Conservation (phyloP, 64 coral and sea anemone genomes). For the Montipora efflorescens region DNA sequence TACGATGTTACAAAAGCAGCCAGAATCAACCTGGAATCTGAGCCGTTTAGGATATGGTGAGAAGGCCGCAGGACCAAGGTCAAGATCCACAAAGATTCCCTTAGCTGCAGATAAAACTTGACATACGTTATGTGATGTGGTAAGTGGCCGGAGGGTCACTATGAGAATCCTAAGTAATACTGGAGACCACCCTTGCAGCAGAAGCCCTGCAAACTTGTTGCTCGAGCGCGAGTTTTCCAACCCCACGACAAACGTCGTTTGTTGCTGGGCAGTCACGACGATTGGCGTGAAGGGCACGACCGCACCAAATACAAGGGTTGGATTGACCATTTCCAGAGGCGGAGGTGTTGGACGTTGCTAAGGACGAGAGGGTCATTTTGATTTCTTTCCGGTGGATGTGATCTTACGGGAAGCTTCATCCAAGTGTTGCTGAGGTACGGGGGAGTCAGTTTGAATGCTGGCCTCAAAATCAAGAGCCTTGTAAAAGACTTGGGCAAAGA, state of each 20-base stretch:
- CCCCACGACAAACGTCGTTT: conserved; percentile 43
- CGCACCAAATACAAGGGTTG: conserved; percentile 51
- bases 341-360: not conserved
- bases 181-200: not conserved
- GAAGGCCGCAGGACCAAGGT: not conserved
- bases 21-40: conserved; percentile 18
- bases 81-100: not conserved
- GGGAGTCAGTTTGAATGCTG: conserved; percentile 52
- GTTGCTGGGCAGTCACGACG: conserved; percentile 40
- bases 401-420: conserved; percentile 59
- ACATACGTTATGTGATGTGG: not conserved
- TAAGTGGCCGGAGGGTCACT: not conserved
- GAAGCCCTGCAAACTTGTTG: conserved; percentile 7
- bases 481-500: conserved; percentile 67
- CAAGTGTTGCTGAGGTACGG: conserved; percentile 45
- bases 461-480: conserved; percentile 65
- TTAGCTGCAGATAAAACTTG: not conserved
- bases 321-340: conserved; percentile 19
- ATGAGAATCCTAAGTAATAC: not conserved
- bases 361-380: conserved; percentile 10
- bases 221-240: conserved; percentile 2
- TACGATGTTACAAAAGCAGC: conserved; percentile 9
- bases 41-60: not conserved
- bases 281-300: conserved; percentile 19
- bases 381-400: conserved; percentile 15